Evolutionary conservation across 2,888 invertebrate genomes (phyloP), one percentile per base, ranked within the genome.

Genomic region (Invenusta paracnida): DNA sequence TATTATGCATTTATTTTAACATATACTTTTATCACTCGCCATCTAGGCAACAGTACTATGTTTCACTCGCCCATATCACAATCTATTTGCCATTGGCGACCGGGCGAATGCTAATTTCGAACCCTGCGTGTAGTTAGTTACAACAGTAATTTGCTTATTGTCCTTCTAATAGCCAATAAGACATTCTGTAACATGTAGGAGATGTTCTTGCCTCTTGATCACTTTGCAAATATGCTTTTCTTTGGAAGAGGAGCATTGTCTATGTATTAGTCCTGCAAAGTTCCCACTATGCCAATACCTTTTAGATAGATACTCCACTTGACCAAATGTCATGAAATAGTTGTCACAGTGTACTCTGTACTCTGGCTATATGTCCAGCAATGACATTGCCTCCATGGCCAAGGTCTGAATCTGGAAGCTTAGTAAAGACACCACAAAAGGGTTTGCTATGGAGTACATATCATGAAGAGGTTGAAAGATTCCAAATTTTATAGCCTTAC

Each of bases 1-100:
- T 73, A 73, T 73, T 73, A 73, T 73, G 73, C 73, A 23, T 73
- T n/a, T 73, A 73, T 73, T 73, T 73, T 23, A 73, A 73, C 73
- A 73, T 23, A 73, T 73, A 73, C 73, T 25, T 73, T 73, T 73
- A 5, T 73, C 73, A 73, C 73, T 73, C 23, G 73, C 73, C 73
- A 73, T 73, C 73, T 73, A 23, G 73, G 25, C 73, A n/a, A 73
- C 73, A 73, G 73, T 23, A 73, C 17, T 23, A 73, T 73, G 27
- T 73, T 73, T 73, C 73, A 25, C 73, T 73, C 73, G 27, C 73
- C 73, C 27, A 25, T 73, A 73, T 73, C 17, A 73, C 73, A 73
- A 73, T 73, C 73, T n/a, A 73, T 23, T 73, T 5, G 27, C 73
- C 17, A 73, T n/a, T 73, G 73, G 73, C 23, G 73, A 73, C 73